Evolutionary conservation across 2,888 invertebrate species (phyloP).

Genomic region (Nymphalis c-album): DNA sequence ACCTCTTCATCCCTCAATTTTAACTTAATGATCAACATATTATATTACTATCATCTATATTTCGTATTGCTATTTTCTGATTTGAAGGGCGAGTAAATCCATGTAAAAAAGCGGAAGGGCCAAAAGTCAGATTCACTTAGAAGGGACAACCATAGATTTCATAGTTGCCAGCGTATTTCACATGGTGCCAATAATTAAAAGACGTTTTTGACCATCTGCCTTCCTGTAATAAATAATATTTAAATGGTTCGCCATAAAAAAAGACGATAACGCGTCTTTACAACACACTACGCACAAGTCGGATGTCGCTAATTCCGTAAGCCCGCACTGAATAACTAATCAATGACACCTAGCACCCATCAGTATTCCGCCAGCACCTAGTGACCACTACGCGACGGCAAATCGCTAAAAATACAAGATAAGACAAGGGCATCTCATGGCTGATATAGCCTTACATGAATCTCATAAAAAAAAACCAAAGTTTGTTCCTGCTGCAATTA

Average conservation of each 20-base stretch:
- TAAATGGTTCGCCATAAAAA: background rate
- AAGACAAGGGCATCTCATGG: constrained; percentile 71
- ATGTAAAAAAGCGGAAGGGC: too few species aligned
- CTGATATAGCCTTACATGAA: constrained; percentile 65
- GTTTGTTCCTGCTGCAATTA: constrained; percentile 56
- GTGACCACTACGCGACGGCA: constrained; percentile 56
- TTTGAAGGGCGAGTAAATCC: too few species aligned
- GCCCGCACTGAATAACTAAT: constrained; percentile 71
- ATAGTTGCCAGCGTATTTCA: too few species aligned
- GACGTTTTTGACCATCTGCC: background rate
- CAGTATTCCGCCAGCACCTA: constrained; percentile 66
- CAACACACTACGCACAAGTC: constrained; percentile 56
- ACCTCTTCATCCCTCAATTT: too few species aligned
- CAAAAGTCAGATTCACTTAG: too few species aligned
- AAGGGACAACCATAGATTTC: too few species aligned
- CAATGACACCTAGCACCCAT: constrained; percentile 51
- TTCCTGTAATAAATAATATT: background rate
- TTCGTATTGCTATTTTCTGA: too few species aligned
- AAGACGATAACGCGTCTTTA: constrained; percentile 27
- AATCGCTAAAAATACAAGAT: constrained; percentile 77
- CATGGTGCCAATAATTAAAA: too few species aligned
- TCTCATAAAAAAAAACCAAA: constrained; percentile 65
- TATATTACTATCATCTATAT: too few species aligned
- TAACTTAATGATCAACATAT: too few species aligned
- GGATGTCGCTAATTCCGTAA: constrained; percentile 76